Evolutionary conservation across 2,888 invertebrate genomes (phyloP).

Genomic region (Harmothoe impar): DNA sequence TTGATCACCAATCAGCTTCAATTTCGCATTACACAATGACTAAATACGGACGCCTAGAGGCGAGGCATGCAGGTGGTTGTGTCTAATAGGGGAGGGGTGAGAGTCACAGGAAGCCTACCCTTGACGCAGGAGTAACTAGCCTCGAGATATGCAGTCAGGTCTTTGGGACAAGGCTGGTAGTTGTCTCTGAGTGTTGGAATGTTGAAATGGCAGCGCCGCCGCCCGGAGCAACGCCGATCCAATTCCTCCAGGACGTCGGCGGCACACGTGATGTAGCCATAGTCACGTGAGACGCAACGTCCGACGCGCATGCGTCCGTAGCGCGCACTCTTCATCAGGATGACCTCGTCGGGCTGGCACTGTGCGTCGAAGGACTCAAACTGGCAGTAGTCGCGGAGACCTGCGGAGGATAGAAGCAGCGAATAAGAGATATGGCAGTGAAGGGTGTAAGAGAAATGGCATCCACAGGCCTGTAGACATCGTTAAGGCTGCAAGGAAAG

Average conservation of each 20-base stretch:
- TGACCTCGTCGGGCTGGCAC: slow-evolving; percentile 55
- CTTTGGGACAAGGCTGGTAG: slow-evolving; percentile 67
- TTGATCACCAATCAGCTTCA: slow-evolving; percentile 13
- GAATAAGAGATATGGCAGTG: background rate
- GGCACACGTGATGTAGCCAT: slow-evolving; percentile 56
- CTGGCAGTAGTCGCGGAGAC: slow-evolving; percentile 54
- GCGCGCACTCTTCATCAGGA: slow-evolving; percentile 56
- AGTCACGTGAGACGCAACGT: slow-evolving; percentile 59
- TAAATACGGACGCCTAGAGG: background rate
- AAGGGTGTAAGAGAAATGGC: background rate
- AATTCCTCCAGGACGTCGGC: slow-evolving; percentile 59
- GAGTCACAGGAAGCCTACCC: background rate
- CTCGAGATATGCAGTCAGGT: slow-evolving; percentile 63
- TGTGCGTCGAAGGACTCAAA: slow-evolving; percentile 59
- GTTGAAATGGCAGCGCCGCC: slow-evolving; percentile 63
- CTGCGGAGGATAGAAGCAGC: background rate
- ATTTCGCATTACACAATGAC: slow-evolving; percentile 4
- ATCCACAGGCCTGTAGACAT: background rate
- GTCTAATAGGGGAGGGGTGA: background rate
- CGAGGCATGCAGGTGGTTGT: background rate
- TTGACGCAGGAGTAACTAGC: slow-evolving; percentile 57
- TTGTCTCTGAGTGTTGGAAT: slow-evolving; percentile 65
- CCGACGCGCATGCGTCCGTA: slow-evolving; percentile 61
- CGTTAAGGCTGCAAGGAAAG: background rate
- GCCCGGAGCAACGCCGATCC: slow-evolving; percentile 64